Evolutionary conservation across 2,888 invertebrate species (phyloP).

Genomic region (Lasioglossum malachurum): DNA sequence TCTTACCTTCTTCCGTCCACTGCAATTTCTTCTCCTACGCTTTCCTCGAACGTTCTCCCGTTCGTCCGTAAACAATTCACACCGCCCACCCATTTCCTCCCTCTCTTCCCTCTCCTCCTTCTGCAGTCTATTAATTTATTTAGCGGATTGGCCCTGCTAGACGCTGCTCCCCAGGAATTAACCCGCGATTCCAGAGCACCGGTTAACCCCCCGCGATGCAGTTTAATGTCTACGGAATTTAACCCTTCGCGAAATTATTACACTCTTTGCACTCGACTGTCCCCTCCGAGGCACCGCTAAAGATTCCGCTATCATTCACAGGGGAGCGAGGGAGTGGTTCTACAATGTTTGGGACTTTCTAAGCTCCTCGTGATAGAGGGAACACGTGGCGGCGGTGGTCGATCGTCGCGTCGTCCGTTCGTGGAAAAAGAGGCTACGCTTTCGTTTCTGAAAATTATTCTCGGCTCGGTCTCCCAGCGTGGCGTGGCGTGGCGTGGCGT

Average conservation of each 20-base stretch:
- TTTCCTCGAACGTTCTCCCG: neutral
- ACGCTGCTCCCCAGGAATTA: neutral
- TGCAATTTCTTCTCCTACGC: slow-evolving; percentile 5
- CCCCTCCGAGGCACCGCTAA: no score
- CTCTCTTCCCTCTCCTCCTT: neutral
- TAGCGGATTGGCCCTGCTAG: neutral
- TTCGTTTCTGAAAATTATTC: slow-evolving; percentile 35
- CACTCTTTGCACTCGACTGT: no score
- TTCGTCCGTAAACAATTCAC: slow-evolving; percentile 5
- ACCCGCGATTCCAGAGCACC: neutral
- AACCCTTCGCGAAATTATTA: no score
- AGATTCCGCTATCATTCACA: neutral
- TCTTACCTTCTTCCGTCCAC: neutral
- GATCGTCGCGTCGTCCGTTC: neutral
- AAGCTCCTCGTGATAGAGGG: neutral
- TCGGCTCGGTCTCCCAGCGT: neutral
- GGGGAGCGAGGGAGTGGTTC: neutral
- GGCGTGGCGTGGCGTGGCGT: neutral
- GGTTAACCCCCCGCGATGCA: neutral
- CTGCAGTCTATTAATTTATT: slow-evolving; percentile 7
- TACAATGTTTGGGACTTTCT: neutral
- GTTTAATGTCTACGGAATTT: neutral
- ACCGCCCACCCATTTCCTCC: neutral
- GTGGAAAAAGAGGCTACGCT: neutral
- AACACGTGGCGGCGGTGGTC: slow-evolving; percentile 6